A percentile compares a stretch with the other conserved stretches of the same genome.
Evolutionary conservation across 1,140 invertebrate species (phyloP).

Genomic region (Listronotus bonariensis): DNA sequence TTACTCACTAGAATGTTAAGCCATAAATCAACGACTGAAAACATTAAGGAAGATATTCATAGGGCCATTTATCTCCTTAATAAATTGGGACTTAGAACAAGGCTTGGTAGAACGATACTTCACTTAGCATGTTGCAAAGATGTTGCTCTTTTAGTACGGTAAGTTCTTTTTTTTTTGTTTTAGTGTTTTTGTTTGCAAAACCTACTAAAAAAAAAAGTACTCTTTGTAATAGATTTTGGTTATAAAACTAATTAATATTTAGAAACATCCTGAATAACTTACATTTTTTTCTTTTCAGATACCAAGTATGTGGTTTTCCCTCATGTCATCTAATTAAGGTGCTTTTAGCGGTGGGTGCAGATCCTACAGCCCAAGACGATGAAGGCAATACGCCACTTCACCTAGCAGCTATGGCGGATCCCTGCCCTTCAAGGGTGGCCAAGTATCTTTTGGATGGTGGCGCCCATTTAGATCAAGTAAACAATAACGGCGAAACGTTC

Average conservation of each 20-base stretch:
- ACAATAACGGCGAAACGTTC: constrained; percentile 78
- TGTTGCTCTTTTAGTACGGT: constrained; percentile 62
- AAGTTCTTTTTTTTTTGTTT: constrained; percentile 6
- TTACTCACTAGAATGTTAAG: constrained; percentile 70
- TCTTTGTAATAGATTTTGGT: no score
- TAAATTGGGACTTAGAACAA: constrained; percentile 70
- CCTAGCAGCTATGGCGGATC: constrained; percentile 68
- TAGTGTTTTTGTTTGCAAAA: no score
- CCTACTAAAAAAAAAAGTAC: no score
- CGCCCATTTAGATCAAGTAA: constrained; percentile 87
- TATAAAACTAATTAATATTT: no score
- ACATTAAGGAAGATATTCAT: constrained; percentile 63
- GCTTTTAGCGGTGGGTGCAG: constrained; percentile 81
- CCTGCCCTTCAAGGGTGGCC: constrained; percentile 69
- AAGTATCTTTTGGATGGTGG: constrained; percentile 74
- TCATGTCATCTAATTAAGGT: constrained; percentile 74
- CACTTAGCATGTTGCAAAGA: constrained; percentile 77
- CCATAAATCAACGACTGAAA: constrained; percentile 59
- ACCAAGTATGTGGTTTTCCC: constrained; percentile 78
- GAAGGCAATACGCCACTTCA: constrained; percentile 84
- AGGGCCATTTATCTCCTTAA: constrained; percentile 74
- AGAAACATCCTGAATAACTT: background rate
- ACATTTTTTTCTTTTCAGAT: constrained; percentile 51
- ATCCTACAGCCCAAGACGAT: constrained; percentile 74
- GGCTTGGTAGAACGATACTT: constrained; percentile 75